These are phyloP conservation scores for Enteromius unitaeniatus DNA, from an alignment of 2,797 vertebrate species.

Conservation along the genomic window DNA sequence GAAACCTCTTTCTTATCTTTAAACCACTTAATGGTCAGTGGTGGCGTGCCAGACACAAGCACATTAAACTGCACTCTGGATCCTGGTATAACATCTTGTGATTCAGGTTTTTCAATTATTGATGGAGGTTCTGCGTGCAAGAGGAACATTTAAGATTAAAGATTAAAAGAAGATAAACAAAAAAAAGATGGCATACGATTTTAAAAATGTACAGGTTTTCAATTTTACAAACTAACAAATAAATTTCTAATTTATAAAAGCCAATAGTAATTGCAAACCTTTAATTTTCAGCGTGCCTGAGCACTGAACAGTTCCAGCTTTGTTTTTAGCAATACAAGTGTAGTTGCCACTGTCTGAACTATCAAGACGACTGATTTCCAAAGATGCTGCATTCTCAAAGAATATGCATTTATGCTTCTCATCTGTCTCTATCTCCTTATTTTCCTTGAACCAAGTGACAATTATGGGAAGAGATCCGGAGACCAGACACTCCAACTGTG, in stretches of 20 bases:
- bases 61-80: conserved; percentile 90
- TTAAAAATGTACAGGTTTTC: neutral
- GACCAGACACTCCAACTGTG: conserved; percentile 93
- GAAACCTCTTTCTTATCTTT: conserved; percentile 91
- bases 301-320: conserved; percentile 92
- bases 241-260: neutral
- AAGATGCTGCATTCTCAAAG: conserved; percentile 93
- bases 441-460: conserved; percentile 93
- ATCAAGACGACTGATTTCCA: conserved; percentile 91
- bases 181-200: neutral
- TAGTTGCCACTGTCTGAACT: conserved; percentile 89
- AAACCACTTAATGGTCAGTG: conserved; percentile 95
- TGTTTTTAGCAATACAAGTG: conserved; percentile 92
- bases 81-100: conserved; percentile 90
- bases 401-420: conserved; percentile 94
- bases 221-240: neutral
- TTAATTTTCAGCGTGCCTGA: conserved; percentile 90
- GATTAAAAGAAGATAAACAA: neutral
- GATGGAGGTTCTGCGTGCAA: conserved; percentile 87
- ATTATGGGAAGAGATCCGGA: conserved; percentile 95
- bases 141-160: conserved; percentile 22
- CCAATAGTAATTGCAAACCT: conserved; percentile 81
- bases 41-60: conserved; percentile 87
- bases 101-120: conserved; percentile 91
- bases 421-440: conserved; percentile 86